Evolutionary conservation across 2,888 invertebrate genomes (phyloP), one percentile per base, ranked within the genome.

Genomic region (Lampropteryx suffumata): DNA sequence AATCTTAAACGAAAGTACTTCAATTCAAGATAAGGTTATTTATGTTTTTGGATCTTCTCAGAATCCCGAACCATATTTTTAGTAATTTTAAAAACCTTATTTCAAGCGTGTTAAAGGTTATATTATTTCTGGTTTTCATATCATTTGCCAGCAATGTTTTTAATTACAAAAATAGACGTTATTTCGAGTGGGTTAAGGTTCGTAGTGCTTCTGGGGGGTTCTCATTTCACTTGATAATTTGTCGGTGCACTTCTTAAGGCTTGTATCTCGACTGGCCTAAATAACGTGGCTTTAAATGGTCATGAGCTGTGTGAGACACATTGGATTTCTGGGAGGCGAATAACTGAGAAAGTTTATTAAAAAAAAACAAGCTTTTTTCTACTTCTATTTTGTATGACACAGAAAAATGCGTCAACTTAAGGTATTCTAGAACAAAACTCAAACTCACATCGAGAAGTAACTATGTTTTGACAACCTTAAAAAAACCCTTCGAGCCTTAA

Each of bases 171-270:
- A 17, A 27, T 50, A 33, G 40, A 12, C 41, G 30, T 36, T 60
- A 57, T 41, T 6, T 14, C 21, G 3, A 10, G 8, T 0, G 8
- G 2, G 17, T 28, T 43, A 44, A 67, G 66, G 56, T 45, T 26
- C 3, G 1, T 7, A 8, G 8, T 35, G 11, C 24, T 35, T 35
- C 24, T 35, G 35, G 21, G 8, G 7, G 35, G 35, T 10, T 35
- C 7, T 57, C 55, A 40, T 65, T 65, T 65, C 65, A 62, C 64
- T 66, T 67, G 69, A 72, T 68, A 71, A 76, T 79, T 76, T 73
- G 78, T 76, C 79, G 78, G 79, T 66, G 55, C 64, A 68, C 64
- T 74, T 79, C 71, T 76, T 67, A 69, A 64, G 65, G 59, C 65
- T 60, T 58, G 66, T 74, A 69, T 80, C 78, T 73, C 65, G 72